Evolutionary conservation across 2,113 vertebrate species (phyloP), one percentile per base, ranked within the genome.

Genomic region (Cephalopterus ornatus): DNA sequence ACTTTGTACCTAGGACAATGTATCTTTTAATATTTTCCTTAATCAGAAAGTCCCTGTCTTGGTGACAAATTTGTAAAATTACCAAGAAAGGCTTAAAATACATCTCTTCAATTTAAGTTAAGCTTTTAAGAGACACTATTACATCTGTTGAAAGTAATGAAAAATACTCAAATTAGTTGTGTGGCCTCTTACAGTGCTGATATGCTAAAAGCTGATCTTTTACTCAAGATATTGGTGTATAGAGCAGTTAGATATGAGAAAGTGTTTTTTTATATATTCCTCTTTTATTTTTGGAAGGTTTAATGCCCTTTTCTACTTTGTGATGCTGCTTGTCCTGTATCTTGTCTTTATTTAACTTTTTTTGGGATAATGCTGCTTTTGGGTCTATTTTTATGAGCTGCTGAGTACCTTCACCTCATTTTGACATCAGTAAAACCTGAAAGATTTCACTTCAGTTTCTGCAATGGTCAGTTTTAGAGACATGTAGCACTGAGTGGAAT

Each of bases 401-500:
- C 75, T 92, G 76, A 72, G 52, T 90, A 94, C 28, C 19, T 92
- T 90, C 92, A 93, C 75, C 68, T 95, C 52, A 81, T 88, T 92
- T 63, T 86, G 72, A 63, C 47, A 63, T 63, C 33, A 77, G 9
- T 83, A 66, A 76, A 90, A 59, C 27, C 9, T 5, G 49, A 66
- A 84, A 75, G 12, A 82, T 85, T 70, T 93, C 12, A 55, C n/a
- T 91, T 72, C 17, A 22, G 3, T 82, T 91, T 21, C 75, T 66
- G 58, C 39, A 58, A 7, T 30, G 4, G 49, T 89, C 35, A 74
- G 37, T 76, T 93, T 65, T 58, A 70, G 39, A 80, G 62, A 82
- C 27, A 61, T 67, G 44, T 33, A 62, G 71, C 26, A 70, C 62
- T 87, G 49, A 91, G 37, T 9, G 73, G n/a, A 87, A 74, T 66